A percentile compares a stretch with the other conserved stretches of the same genome.
phyloP scores from a whole-genome alignment of 2,113 vertebrate species.

The Nicator chloris region DNA sequence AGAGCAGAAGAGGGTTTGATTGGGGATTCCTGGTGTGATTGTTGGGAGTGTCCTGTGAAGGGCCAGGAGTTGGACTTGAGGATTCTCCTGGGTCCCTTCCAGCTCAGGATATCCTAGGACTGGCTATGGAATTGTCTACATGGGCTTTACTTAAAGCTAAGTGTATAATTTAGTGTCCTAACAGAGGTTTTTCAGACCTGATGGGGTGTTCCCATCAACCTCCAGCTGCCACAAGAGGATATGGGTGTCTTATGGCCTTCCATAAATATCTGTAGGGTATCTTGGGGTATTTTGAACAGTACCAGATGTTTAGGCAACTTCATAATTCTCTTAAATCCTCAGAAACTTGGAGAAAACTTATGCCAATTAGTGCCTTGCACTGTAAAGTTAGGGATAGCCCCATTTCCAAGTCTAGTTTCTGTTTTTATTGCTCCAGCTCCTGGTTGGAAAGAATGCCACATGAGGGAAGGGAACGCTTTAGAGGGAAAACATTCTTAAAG shows the following conservation, averaged over 20 bases:
- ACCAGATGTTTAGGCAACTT: neutral
- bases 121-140: neutral
- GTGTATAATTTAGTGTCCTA: neutral
- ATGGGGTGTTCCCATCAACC: neutral
- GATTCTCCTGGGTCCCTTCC: neutral
- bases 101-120: neutral
- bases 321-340: neutral
- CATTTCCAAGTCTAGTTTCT: neutral
- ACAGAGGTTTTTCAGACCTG: neutral
- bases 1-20: neutral
- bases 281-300: neutral
- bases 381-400: neutral
- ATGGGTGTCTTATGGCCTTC: neutral
- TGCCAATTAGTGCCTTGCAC: neutral
- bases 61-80: accelerated
- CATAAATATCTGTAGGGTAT: neutral
- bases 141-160: neutral
- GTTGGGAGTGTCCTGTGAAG: neutral
- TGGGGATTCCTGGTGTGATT: neutral
- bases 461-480: neutral
- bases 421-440: neutral
- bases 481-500: neutral
- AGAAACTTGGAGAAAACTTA: neutral
- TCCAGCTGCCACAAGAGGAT: neutral
- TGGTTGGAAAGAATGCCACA: neutral